phyloP scores from a whole-genome alignment of 2,888 invertebrate species.

The Antheraea assamensis region DNA sequence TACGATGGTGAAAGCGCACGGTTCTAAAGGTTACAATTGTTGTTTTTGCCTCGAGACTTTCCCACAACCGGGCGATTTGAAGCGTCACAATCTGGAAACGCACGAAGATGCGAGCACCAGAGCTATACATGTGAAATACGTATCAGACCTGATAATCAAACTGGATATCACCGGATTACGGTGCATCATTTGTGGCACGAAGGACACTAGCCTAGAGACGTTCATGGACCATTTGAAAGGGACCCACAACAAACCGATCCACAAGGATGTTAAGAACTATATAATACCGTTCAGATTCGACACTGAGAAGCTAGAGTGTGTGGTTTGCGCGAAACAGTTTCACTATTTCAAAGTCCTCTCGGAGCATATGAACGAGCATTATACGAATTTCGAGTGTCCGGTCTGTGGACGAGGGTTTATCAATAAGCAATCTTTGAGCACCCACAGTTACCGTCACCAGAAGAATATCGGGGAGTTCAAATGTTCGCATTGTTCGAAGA shows the following conservation, averaged over 20 bases:
- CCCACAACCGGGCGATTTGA: constrained; percentile 34
- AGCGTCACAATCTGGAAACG: constrained; percentile 37
- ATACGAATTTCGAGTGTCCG: constrained; percentile 56
- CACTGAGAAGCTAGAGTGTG: constrained; percentile 44
- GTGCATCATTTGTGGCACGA: constrained; percentile 49
- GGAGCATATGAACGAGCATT: constrained; percentile 64
- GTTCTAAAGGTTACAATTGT: constrained; percentile 40
- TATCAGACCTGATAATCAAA: constrained; percentile 46
- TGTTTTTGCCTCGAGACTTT: constrained; percentile 37
- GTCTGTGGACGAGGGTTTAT: constrained; percentile 55
- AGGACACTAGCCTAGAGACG: constrained; percentile 42
- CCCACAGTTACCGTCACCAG: constrained; percentile 42
- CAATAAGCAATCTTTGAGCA: constrained; percentile 37
- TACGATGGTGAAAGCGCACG: constrained; percentile 39
- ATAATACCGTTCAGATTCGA: constrained; percentile 64
- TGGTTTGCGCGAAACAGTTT: constrained; percentile 48
- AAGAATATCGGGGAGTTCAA: constrained; percentile 33
- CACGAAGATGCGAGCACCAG: constrained; percentile 29
- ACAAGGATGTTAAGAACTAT: constrained; percentile 54
- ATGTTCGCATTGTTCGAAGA: constrained; percentile 58
- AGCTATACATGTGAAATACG: constrained; percentile 34
- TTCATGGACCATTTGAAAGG: constrained; percentile 47
- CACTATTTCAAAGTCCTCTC: constrained; percentile 53
- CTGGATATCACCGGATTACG: constrained; percentile 56
- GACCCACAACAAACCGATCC: constrained; percentile 43